These are phyloP conservation scores for Noctua fimbriata DNA, from an alignment of 2,888 invertebrate species.

Conservation along the genomic window DNA sequence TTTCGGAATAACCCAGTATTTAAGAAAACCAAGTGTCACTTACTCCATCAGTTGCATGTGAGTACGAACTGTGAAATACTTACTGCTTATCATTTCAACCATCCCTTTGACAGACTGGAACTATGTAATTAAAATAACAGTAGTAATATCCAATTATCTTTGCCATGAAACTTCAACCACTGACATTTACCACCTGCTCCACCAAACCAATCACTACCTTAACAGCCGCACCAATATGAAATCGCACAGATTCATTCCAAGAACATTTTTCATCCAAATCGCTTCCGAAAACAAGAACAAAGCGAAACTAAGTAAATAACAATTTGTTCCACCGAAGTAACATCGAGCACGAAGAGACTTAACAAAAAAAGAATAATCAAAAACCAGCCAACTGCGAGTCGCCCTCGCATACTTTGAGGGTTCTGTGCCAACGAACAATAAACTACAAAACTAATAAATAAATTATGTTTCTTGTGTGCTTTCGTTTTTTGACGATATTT, in stretches of 20 bases:
- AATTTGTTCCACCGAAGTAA: conserved; percentile 65
- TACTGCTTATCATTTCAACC: not conserved
- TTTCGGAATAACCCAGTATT: not conserved
- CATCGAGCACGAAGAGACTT: conserved; percentile 67
- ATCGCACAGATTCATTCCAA: conserved; percentile 42
- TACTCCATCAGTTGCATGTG: not conserved
- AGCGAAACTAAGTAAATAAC: conserved; percentile 58
- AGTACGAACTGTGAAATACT: not conserved
- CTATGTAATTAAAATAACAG: conserved; percentile 18
- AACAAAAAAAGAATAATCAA: conserved; percentile 51
- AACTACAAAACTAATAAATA: not conserved
- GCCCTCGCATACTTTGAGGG: not conserved
- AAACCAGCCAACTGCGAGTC: not conserved
- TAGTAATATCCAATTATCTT: not conserved
- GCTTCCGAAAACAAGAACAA: conserved; percentile 64
- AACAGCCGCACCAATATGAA: conserved; percentile 16
- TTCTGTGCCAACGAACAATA: not conserved
- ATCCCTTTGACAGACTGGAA: not conserved
- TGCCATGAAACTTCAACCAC: not conserved
- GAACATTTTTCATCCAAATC: conserved; percentile 59
- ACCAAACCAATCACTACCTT: conserved; percentile 9
- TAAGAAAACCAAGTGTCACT: too few species aligned
- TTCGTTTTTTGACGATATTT: not conserved
- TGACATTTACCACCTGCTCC: conserved; percentile 31
- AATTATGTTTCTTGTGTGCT: too few species aligned